Evolutionary conservation across 2,888 invertebrate species (phyloP), one percentile per base, ranked within the genome.

Genomic region (Brachyptera risi): DNA sequence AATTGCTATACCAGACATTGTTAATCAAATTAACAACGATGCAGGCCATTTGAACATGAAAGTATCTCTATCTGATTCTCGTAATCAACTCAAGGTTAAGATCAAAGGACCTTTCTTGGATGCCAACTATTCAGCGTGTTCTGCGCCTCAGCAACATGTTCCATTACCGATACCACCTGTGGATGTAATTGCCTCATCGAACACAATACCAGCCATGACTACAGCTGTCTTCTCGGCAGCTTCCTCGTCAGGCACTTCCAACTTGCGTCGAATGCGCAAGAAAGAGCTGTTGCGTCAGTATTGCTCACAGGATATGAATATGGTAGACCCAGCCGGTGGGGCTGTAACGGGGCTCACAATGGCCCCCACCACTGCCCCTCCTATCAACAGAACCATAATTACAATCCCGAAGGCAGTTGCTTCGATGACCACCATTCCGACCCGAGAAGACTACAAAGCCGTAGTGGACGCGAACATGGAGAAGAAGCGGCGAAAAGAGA

Each of bases 361-460:
- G 79, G 82, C 3, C 79, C 60, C 66, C 27, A 65, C 85, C 31
- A 81, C 84, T 0, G 79, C 78, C 37, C 79, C 81, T 56, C 81
- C 83, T 0, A 73, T 86, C 5, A 82, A 80, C 63, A 84, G 90
- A 54, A 86, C 86, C 3, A 85, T 86, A 27, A 89, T 90, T 59
- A 88, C 88, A 4, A 90, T 92, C 69, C 92, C 93, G 0, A 93
- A 93, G 74, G 92, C 92, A 2, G 90, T 92, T 7, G 90, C 92
- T 21, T 92, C 92, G 9, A 92, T 92, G 87, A 89, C 91, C 1
- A 86, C 86, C 63, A 90, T 92, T 69, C 91, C 92, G 1, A 91
- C 92, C 0, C 83, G 89, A 67, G 91, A 92, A 66, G 92, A 92
- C 71, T 91, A 92, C 70, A 85, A 88, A 69, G 83, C 82, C 31